phyloP scores from a whole-genome alignment of 1,140 invertebrate species.

The Elysia chlorotica region DNA sequence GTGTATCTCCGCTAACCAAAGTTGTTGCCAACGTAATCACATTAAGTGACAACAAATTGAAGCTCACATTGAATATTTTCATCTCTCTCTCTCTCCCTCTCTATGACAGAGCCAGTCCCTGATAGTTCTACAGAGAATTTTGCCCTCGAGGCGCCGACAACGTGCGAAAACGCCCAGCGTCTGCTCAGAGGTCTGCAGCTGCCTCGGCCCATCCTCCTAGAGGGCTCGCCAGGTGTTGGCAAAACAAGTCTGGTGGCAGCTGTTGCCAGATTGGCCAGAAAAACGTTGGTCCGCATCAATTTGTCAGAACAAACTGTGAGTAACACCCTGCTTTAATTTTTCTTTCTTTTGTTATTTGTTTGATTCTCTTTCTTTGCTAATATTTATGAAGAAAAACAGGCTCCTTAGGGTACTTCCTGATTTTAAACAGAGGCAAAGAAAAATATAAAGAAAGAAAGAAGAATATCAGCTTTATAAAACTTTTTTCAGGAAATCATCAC shows the following conservation, averaged over 20 bases:
- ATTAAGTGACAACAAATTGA: no score
- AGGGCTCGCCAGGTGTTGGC: slow-evolving; percentile 97
- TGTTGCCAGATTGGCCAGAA: slow-evolving; percentile 83
- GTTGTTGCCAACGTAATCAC: no score
- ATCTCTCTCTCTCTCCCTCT: not conserved
- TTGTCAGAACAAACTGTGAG: slow-evolving; percentile 97
- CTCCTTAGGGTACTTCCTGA: no score
- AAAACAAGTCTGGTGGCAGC: slow-evolving; percentile 95
- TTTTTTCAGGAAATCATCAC: no score
- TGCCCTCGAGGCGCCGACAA: slow-evolving; percentile 75
- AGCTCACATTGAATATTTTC: not conserved
- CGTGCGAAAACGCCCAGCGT: slow-evolving; percentile 80
- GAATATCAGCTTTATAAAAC: no score
- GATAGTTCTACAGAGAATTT: slow-evolving; percentile 26
- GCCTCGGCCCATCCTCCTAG: slow-evolving; percentile 84
- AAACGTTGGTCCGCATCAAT: slow-evolving; percentile 89
- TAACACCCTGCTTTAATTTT: no score
- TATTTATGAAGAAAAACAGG: no score
- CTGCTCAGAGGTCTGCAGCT: slow-evolving; percentile 87
- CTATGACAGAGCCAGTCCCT: not conserved
- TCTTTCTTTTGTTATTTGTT: no score
- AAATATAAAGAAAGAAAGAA: no score
- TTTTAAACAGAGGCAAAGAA: no score
- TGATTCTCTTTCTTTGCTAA: no score
- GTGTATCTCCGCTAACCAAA: no score